Conservation (phyloP, 2,888 invertebrate species). For the Trachelus iudaicus region DNA sequence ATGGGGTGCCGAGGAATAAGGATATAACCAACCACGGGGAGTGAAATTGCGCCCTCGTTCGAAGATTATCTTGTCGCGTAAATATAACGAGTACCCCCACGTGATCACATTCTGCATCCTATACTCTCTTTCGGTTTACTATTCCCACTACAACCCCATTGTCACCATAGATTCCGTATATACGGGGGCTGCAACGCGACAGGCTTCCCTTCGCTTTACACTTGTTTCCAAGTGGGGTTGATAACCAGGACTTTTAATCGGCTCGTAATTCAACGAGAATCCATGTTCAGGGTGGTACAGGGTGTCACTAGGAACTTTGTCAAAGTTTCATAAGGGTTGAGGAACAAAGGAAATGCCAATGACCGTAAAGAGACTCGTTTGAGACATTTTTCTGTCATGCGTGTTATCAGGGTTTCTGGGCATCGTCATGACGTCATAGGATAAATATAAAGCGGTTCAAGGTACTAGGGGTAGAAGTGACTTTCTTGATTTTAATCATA, state of each 20-base stretch:
- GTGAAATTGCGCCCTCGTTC: slow-evolving; percentile 39
- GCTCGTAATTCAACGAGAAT: neutral
- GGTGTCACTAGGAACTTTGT: neutral
- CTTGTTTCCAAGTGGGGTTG: slow-evolving; percentile 7
- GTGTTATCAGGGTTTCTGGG: neutral
- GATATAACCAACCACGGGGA: slow-evolving; percentile 43
- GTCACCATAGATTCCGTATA: neutral
- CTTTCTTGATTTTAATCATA: neutral
- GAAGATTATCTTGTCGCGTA: slow-evolving; percentile 53
- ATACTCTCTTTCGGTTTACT: neutral
- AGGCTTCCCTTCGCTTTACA: slow-evolving; percentile 5
- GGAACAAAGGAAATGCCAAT: neutral
- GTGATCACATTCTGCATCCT: neutral
- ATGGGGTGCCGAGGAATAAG: slow-evolving; percentile 62
- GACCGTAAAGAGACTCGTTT: neutral
- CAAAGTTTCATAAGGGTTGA: neutral
- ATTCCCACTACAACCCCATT: neutral
- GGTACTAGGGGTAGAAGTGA: neutral
- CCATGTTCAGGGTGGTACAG: neutral
- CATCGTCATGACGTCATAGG: neutral
- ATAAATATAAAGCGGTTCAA: neutral
- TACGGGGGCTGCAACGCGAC: slow-evolving; percentile 1
- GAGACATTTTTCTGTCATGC: neutral
- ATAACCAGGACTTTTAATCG: neutral
- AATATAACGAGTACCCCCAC: slow-evolving; percentile 37